phyloP scores from a whole-genome alignment of 2,888 invertebrate genomes.

The Autographa gamma region DNA sequence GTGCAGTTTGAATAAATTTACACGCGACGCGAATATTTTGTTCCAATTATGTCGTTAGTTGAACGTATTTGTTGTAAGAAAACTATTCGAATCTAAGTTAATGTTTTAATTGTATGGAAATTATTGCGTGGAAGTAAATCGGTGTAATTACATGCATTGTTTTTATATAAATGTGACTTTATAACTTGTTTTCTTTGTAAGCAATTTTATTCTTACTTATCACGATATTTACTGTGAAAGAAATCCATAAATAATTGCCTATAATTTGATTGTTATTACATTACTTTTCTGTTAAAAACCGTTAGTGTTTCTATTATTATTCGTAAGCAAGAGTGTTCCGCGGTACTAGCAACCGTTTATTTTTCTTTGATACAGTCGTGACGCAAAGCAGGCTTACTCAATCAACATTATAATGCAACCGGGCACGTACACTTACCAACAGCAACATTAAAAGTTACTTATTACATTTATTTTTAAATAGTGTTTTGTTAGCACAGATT shows the following conservation, averaged over 20 bases:
- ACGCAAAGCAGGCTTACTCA: slow-evolving; percentile 45
- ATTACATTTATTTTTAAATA: slow-evolving; percentile 18
- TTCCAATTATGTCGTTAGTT: slow-evolving; percentile 29
- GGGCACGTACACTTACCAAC: slow-evolving; percentile 38
- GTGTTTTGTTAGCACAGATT: background rate
- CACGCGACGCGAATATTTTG: slow-evolving; percentile 35
- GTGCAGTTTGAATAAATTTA: slow-evolving; percentile 20
- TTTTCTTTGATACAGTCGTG: slow-evolving; percentile 35
- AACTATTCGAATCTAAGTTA: slow-evolving; percentile 13
- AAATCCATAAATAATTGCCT: background rate
- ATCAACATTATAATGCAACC: slow-evolving; percentile 37
- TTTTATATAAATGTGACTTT: background rate
- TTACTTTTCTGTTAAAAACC: background rate
- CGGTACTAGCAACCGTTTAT: slow-evolving; percentile 29
- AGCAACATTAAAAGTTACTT: slow-evolving; percentile 19
- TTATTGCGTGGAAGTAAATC: slow-evolving; percentile 16
- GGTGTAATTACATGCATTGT: slow-evolving; percentile 13
- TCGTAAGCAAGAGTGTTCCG: slow-evolving; percentile 19
- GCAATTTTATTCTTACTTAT: background rate
- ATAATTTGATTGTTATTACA: background rate
- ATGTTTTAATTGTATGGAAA: slow-evolving; percentile 14
- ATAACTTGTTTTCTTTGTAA: background rate
- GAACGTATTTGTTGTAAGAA: slow-evolving; percentile 14
- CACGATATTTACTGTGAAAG: background rate
- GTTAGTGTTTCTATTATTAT: slow-evolving; percentile 40